These are phyloP conservation scores for Drosophila tropicalis DNA, from an alignment of 1,140 invertebrate species.

Conservation along the genomic window DNA sequence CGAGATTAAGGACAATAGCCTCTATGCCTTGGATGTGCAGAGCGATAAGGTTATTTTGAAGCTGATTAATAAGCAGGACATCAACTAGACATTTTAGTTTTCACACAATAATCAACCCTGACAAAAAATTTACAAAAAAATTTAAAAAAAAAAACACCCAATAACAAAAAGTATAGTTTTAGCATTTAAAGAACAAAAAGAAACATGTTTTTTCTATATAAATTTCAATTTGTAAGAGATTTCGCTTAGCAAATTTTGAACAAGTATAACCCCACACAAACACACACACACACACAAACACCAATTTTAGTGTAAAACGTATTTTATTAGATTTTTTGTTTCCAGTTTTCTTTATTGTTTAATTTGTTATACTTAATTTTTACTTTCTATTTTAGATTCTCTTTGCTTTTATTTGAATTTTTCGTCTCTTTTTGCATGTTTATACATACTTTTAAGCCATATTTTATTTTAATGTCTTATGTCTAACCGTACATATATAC, in stretches of 20 bases:
- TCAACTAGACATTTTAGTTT: slow-evolving; percentile 39
- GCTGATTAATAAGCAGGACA: slow-evolving; percentile 79
- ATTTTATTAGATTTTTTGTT: slow-evolving; percentile 18
- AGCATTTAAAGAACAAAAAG: slow-evolving; percentile 57
- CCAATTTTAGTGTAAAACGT: slow-evolving; percentile 13
- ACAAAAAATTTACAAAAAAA: not conserved
- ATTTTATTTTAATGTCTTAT: not conserved
- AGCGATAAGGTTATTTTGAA: slow-evolving; percentile 80
- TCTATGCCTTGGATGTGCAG: slow-evolving; percentile 86
- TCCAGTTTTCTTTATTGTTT: not conserved
- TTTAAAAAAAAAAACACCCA: slow-evolving; percentile 15
- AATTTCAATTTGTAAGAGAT: slow-evolving; percentile 71
- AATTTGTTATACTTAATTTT: not conserved
- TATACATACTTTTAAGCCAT: not conserved
- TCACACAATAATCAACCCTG: not conserved
- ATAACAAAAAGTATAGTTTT: slow-evolving; percentile 61
- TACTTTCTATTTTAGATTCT: not conserved
- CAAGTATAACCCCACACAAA: slow-evolving; percentile 43
- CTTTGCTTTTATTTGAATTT: not conserved
- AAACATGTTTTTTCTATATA: slow-evolving; percentile 57
- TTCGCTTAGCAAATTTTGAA: slow-evolving; percentile 74
- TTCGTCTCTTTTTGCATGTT: slow-evolving; percentile 11
- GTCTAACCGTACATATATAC: slow-evolving; percentile 14
- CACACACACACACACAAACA: not conserved
- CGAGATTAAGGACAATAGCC: slow-evolving; percentile 86